Conservation (phyloP, 2,797 vertebrate species). For the Diplodus sargus region DNA sequence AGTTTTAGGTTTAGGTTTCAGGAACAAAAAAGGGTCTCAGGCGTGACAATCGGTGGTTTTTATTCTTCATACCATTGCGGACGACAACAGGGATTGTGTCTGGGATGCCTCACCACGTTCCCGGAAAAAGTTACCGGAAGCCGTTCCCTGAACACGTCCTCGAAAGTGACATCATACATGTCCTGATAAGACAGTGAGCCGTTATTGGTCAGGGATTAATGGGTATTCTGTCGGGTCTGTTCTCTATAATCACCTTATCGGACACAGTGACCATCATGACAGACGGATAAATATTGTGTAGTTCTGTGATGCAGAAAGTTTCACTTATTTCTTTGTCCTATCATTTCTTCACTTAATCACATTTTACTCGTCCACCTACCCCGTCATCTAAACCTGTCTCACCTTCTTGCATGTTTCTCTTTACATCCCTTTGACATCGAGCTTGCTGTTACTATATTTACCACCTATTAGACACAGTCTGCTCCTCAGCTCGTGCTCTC, state of each 20-base stretch:
- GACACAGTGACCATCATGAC: background rate
- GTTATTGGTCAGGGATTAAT: too few relatives aligned
- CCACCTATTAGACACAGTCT: slow-evolving; percentile 45
- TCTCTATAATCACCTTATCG: background rate
- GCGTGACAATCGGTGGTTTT: background rate
- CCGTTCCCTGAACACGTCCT: too few relatives aligned
- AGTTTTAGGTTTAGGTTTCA: too few relatives aligned
- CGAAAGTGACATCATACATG: too few relatives aligned
- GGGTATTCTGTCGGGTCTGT: background rate
- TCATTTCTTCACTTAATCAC: slow-evolving; percentile 44
- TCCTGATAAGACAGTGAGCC: too few relatives aligned
- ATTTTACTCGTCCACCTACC: background rate
- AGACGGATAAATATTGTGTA: background rate
- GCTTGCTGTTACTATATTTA: slow-evolving; percentile 50
- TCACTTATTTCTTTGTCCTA: background rate
- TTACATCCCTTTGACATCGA: slow-evolving; percentile 32
- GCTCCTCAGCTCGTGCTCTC: slow-evolving; percentile 39
- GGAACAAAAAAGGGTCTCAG: too few relatives aligned
- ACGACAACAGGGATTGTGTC: too few relatives aligned
- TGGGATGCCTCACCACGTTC: too few relatives aligned
- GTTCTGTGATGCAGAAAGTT: background rate
- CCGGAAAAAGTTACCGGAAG: too few relatives aligned
- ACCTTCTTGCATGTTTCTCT: slow-evolving; percentile 15
- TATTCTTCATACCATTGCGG: too few relatives aligned
- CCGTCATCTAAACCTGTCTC: slow-evolving; percentile 21